Evolutionary conservation across 2,888 invertebrate species (phyloP).

Genomic region (Hylaea fasciaria): DNA sequence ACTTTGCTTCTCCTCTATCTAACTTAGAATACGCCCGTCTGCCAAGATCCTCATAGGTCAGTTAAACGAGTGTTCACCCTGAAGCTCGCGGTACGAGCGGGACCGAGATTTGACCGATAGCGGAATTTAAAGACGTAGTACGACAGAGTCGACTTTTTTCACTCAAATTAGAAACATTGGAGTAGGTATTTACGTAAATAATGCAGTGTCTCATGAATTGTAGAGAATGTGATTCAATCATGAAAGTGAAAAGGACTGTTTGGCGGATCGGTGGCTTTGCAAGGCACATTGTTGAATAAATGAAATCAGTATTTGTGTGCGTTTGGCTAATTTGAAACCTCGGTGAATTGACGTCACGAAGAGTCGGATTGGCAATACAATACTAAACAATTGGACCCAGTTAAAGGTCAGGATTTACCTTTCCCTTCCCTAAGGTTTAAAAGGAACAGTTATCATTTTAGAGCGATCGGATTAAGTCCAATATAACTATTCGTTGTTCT

Average conservation of each 20-base stretch:
- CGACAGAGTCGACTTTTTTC: constrained; percentile 44
- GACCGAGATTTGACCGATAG: constrained; percentile 74
- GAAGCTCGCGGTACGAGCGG: constrained; percentile 60
- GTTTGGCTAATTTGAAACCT: constrained; percentile 11
- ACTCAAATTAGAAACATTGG: constrained; percentile 57
- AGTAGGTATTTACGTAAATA: constrained; percentile 41
- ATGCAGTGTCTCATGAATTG: constrained; percentile 36
- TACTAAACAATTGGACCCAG: no score
- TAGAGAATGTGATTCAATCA: constrained; percentile 40
- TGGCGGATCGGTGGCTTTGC: constrained; percentile 25
- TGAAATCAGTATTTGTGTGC: constrained; percentile 2
- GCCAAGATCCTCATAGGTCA: constrained; percentile 62
- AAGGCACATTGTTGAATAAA: constrained; percentile 16
- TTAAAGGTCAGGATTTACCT: no score
- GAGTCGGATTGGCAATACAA: background rate
- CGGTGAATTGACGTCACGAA: background rate
- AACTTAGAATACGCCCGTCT: no score
- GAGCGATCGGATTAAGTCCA: no score
- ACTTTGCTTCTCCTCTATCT: no score
- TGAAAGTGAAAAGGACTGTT: constrained; percentile 39
- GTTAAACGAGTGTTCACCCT: constrained; percentile 74
- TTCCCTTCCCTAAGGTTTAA: no score
- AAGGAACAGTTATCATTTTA: no score
- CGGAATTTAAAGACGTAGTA: constrained; percentile 44
- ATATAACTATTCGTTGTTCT: no score